Conservation (phyloP, 2,113 vertebrate genomes). For the Nesogale talazaci region DNA sequence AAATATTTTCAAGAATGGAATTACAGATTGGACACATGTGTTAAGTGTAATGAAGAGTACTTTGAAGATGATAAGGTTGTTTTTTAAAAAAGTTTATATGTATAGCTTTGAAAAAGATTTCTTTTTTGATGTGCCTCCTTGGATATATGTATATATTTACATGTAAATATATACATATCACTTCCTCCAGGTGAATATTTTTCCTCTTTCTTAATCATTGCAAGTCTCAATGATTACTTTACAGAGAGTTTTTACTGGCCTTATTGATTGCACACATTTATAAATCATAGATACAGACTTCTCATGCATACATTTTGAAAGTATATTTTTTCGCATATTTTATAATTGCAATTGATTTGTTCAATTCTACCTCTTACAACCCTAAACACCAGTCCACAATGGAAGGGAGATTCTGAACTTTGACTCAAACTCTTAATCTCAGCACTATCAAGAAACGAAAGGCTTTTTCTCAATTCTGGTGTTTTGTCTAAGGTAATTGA, state of each 20-base stretch:
- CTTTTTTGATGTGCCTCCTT: too few species aligned
- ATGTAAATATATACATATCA: too few species aligned
- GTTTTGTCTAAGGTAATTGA: background rate
- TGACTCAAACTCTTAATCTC: background rate
- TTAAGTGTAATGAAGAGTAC: too few species aligned
- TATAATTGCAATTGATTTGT: background rate
- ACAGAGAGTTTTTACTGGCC: background rate
- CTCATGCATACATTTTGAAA: background rate
- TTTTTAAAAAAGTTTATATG: too few species aligned
- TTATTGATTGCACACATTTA: background rate
- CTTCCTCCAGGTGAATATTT: background rate
- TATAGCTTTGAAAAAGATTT: too few species aligned
- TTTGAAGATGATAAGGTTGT: too few species aligned
- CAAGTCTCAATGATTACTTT: conserved; percentile 3
- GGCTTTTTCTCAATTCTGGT: background rate
- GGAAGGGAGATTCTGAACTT: background rate
- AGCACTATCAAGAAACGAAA: background rate
- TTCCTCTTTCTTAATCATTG: background rate
- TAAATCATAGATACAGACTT: background rate
- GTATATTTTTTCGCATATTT: background rate
- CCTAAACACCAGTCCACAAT: background rate
- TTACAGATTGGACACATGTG: too few species aligned
- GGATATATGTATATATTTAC: too few species aligned
- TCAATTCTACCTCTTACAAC: background rate
- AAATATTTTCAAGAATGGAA: too few species aligned